Evolutionary conservation across 2,797 vertebrate genomes (phyloP).

Genomic region (Fringilla coelebs): DNA sequence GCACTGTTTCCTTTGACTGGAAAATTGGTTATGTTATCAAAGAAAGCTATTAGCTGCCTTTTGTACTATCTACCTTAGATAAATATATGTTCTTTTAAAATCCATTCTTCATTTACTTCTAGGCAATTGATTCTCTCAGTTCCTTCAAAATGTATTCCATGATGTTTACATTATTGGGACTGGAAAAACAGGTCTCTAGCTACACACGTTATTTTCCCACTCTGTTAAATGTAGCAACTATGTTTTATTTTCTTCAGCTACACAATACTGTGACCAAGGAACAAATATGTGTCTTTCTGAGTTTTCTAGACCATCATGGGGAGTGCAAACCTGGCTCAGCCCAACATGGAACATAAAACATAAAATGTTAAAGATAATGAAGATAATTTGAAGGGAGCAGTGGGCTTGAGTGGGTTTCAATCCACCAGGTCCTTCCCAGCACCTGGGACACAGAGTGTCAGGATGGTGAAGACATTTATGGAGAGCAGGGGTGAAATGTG

Average conservation of each 20-base stretch:
- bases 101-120: constrained; percentile 15
- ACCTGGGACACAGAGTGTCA: background rate
- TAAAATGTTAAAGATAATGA: background rate
- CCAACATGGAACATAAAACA: background rate
- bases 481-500: background rate
- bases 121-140: constrained; percentile 3
- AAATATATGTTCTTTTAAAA: background rate
- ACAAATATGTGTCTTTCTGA: background rate
- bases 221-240: background rate
- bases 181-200: background rate
- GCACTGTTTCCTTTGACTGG: constrained; percentile 10
- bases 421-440: background rate
- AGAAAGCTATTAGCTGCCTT: constrained; percentile 17
- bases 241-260: background rate
- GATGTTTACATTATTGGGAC: background rate
- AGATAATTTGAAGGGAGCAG: background rate
- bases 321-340: background rate
- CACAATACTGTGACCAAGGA: background rate
- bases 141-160: background rate
- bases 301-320: background rate
- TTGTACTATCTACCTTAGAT: constrained; percentile 23
- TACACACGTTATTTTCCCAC: rapidly evolving
- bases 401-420: background rate
- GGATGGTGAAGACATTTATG: background rate
- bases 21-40: constrained; percentile 42